Base-by-base conservation (phyloP, 2,113 vertebrate species). In the Plecotus auritus region DNA sequence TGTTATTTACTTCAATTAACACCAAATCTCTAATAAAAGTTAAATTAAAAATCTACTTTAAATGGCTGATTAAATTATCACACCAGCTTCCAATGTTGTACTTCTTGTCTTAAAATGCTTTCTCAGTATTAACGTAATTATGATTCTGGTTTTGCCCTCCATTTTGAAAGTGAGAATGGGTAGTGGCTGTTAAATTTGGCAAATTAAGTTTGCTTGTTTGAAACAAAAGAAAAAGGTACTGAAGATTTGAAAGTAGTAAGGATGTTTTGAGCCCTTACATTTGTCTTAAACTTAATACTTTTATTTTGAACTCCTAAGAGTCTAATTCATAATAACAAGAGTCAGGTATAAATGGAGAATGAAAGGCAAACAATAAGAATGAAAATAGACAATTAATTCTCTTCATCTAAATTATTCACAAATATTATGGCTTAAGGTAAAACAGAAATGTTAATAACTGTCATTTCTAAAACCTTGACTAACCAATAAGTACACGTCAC, bases 401-500 rank as follows among this genome's bases (percentile, higher is more conserved):
- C 37, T 47, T n/a, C 56, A 74, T 90, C 80, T 83, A 92, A 94
- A 92, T 95, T 88, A 91, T 92, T 72, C 67, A 66, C 5, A 92
- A 97, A 96, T 96, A 95, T 88, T 93, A 92, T 95, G 91, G 85
- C 88, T 97, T 94, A 74, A 70, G 49, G 88, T 90, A 91, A 93
- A 96, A 95, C 86, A 88, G 28, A 95, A 95, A 95, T 64, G 89
- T 90, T 96, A 97, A 97, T 96, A 94, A 95, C 94, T 97, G 91
- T 92, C 96, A 97, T 97, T 96, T 95, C 86, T 64, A 54, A 95
- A 96, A 95, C 88, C 91, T 74, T 97, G 96, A 95, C 91, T 95
- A 97, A 97, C 94, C 85, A 92, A 92, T 95, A 97, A 97, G 56
- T 82, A 95, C 93, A 97, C 77, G 32, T 96, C 82, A 88, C 56